Base-by-base conservation (phyloP, 2,113 vertebrate genomes). In the Abramis brama region DNA sequence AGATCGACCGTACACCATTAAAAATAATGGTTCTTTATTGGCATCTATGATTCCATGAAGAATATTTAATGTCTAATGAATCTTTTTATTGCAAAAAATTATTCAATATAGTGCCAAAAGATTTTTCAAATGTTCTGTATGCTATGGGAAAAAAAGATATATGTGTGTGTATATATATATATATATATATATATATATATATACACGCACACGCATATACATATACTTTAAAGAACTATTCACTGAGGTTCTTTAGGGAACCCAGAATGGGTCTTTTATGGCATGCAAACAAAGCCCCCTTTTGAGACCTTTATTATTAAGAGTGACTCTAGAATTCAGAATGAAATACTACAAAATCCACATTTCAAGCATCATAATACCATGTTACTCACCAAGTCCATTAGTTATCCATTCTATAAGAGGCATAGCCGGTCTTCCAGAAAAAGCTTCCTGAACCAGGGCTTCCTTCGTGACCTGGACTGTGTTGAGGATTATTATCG, bases 371-470 rank as follows among this genome's bases (percentile, higher is more conserved):
- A 71, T 6, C 36, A 12, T n/a, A 71, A 39, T 12, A 52, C 8
- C 2, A 3, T 77, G 73, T 55, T 52, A 87, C 86, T 90, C 23
- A 91, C 89, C 89, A 6, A 82, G 21, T 21, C 87, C 86, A 0
- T 84, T 73, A 62, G 64, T 82, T 47, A 91, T 1, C 87, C 90
- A 90, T 0, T 89, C 11, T 9, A 87, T 21, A n/a, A 91, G 39
- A 11, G 90, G 89, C 1, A 88, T 0, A 33, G 0, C 3, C 3
- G 90, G 89, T 52, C 88, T 90, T 59, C 88, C 89, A 15, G 86
- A 82, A 75, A 85, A 91, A 1, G 76, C 83, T 10, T 91, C 87
- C 73, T 88, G 85, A 10, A 90, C 73, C n/a, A 89, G 43, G 5
- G 85, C 83, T 59, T 89, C 88, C 74, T 83, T 91, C 6, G 12